A percentile compares a stretch with the other conserved stretches of the same genome.
phyloP scores from a whole-genome alignment of 2,113 vertebrate genomes.

The Irena cyanogastra region DNA sequence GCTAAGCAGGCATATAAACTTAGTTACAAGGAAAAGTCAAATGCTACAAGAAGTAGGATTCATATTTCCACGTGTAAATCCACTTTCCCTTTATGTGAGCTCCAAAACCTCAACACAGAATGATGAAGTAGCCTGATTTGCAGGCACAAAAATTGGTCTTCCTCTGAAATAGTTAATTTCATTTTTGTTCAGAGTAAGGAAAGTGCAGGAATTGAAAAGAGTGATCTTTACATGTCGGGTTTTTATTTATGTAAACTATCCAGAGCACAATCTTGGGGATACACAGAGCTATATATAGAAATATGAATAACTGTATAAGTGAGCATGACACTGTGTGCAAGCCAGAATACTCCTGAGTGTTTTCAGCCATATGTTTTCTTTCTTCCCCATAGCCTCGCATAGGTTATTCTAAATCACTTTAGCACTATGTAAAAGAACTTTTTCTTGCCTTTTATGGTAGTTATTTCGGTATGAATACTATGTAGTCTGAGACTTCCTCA shows the following conservation, averaged over 20 bases:
- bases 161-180: not conserved
- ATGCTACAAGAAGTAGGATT: not conserved
- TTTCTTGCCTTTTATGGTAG: not conserved
- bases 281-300: constrained; percentile 30
- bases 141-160: not conserved
- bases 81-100: not conserved
- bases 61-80: not conserved
- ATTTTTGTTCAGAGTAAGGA: not conserved
- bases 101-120: not conserved
- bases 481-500: not conserved
- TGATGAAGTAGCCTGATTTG: not conserved
- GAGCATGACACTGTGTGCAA: not conserved
- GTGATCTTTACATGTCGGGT: not conserved
- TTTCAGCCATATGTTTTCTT: constrained; percentile 6
- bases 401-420: not conserved
- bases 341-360: not conserved
- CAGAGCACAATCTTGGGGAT: not conserved
- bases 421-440: not conserved
- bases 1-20: not conserved
- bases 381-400: not conserved
- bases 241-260: not conserved
- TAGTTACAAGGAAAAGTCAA: not conserved
- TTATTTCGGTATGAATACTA: not conserved
- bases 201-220: not conserved
- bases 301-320: not conserved